phyloP scores from a whole-genome alignment of 37 sponge, comb jelly and placozoan genomes.

The Ephydatia muelleri region DNA sequence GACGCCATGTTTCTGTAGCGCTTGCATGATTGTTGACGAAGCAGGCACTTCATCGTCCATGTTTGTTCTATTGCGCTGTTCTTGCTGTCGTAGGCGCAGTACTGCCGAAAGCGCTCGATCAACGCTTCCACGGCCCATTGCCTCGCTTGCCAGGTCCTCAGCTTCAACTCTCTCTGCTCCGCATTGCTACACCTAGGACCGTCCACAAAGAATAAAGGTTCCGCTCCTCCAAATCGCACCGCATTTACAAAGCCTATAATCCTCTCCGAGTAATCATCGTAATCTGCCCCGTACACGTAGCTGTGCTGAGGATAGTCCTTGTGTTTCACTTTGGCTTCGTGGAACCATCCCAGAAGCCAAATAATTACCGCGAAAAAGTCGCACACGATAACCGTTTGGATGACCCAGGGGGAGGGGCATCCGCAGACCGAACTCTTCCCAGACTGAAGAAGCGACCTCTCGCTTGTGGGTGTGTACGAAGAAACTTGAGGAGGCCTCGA shows the following conservation, averaged over 20 bases:
- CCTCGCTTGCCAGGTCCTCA: not conserved
- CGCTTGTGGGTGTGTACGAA: not conserved
- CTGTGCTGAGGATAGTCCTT: constrained; percentile 11
- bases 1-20: not conserved
- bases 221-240: constrained; percentile 9
- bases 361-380: constrained; percentile 8
- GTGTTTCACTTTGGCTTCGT: constrained; percentile 13
- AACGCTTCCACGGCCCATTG: not conserved
- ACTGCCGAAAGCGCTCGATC: not conserved
- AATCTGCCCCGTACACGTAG: constrained; percentile 36
- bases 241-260: constrained; percentile 22
- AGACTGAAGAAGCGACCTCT: not conserved
- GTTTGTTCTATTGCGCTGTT: not conserved
- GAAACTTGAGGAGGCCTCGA: constrained; percentile 25
- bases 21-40: not conserved
- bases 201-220: constrained; percentile 45
- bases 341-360: constrained; percentile 16
- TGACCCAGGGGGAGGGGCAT: not conserved
- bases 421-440: no score
- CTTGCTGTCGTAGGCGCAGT: not conserved
- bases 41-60: not conserved
- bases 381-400: not conserved
- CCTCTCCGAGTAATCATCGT: not conserved
- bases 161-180: not conserved
- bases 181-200: not conserved